Conservation (phyloP, 2,888 invertebrate species). For the Orthosia gracilis region DNA sequence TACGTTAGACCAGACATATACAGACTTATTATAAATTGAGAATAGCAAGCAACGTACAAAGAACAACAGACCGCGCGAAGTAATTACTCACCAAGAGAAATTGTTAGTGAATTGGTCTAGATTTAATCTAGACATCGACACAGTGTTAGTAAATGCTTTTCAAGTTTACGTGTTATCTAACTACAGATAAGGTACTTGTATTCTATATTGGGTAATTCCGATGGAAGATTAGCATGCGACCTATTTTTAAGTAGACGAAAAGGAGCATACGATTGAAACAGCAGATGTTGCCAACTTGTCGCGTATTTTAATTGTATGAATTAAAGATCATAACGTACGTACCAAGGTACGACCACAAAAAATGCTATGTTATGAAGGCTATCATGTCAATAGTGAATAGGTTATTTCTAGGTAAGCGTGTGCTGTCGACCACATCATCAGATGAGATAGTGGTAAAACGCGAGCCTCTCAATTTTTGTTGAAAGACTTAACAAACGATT, state of each 20-base stretch:
- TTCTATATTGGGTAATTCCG: conserved; percentile 55
- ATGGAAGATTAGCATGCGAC: conserved; percentile 24
- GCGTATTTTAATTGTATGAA: neutral
- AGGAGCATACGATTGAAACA: neutral
- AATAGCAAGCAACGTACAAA: conserved; percentile 1
- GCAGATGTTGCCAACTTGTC: neutral
- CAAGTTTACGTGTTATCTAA: conserved; percentile 53
- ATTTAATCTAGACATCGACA: conserved; percentile 76
- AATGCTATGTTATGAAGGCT: neutral
- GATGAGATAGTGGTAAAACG: too few species aligned
- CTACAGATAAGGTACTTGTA: conserved; percentile 23
- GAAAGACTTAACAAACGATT: too few species aligned
- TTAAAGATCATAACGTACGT: neutral
- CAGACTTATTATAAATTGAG: neutral
- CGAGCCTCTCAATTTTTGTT: too few species aligned
- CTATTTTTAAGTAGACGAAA: neutral
- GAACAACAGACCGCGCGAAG: conserved; percentile 67
- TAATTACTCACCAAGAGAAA: conserved; percentile 81
- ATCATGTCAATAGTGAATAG: too few species aligned
- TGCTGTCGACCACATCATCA: too few species aligned
- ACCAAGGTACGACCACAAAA: neutral
- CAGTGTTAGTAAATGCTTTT: conserved; percentile 69
- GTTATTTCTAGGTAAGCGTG: too few species aligned
- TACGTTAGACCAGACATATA: neutral
- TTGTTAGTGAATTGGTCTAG: conserved; percentile 77